Evolutionary conservation across 2,113 vertebrate species (phyloP).

Genomic region (Eidolon helvum): DNA sequence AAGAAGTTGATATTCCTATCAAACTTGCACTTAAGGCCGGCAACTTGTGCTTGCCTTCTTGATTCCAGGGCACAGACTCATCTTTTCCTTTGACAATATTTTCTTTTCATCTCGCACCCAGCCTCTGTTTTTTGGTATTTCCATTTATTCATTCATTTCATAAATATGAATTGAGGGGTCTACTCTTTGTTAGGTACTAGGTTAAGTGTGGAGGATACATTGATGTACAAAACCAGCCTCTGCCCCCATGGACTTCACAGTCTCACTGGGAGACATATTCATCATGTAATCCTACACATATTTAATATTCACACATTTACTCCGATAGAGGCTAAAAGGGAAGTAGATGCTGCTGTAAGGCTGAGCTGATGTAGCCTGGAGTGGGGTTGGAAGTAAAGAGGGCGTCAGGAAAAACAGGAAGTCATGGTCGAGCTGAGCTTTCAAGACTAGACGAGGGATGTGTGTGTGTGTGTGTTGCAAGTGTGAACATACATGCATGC

Average conservation of each 20-base stretch:
- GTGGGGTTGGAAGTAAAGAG: neutral
- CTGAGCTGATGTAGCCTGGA: neutral
- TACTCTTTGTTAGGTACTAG: neutral
- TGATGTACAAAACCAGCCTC: neutral
- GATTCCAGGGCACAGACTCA: neutral
- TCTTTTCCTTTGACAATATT: neutral
- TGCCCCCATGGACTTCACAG: neutral
- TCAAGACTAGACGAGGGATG: neutral
- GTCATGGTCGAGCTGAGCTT: neutral
- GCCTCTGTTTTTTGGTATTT: neutral
- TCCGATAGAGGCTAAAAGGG: neutral
- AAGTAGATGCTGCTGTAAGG: neutral
- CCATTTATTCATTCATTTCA: neutral
- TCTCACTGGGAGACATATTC: neutral
- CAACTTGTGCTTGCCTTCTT: neutral
- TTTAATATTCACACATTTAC: neutral
- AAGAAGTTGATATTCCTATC: neutral
- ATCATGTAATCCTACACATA: neutral
- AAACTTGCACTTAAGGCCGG: neutral
- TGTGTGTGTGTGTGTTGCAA: neutral
- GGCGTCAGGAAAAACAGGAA: neutral
- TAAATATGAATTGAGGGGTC: neutral
- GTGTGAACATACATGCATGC: neutral
- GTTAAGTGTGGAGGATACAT: neutral
- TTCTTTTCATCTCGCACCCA: neutral